Evolutionary conservation across 1,140 invertebrate species (phyloP).

Genomic region (Bursaphelenchus mucronatus): DNA sequence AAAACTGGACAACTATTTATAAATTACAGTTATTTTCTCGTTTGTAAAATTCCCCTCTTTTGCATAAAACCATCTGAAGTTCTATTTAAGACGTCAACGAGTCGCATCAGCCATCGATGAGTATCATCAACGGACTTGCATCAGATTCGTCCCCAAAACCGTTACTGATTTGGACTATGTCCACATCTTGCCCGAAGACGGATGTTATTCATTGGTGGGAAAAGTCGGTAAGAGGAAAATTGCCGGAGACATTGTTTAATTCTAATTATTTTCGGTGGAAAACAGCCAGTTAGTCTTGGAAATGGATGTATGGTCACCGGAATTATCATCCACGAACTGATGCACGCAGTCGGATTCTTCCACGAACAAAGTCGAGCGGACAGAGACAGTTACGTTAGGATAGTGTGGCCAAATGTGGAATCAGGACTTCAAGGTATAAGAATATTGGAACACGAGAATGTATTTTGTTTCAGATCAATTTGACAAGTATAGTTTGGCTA

Average conservation of each 20-base stretch:
- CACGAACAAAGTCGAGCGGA: conserved; percentile 63
- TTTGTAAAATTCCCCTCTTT: not conserved
- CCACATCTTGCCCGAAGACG: conserved; percentile 57
- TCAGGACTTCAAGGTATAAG: conserved; percentile 45
- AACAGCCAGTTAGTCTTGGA: conserved; percentile 61
- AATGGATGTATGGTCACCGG: conserved; percentile 68
- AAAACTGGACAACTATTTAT: not conserved
- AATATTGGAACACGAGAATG: not conserved
- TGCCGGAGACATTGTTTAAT: not conserved
- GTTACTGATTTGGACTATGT: conserved; percentile 47
- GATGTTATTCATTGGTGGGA: conserved; percentile 57
- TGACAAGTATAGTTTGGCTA: conserved; percentile 55
- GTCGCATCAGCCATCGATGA: conserved; percentile 57
- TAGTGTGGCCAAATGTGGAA: conserved; percentile 62
- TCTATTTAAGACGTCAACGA: conserved; percentile 47
- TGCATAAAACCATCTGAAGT: too few relatives aligned
- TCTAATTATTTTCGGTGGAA: conserved; percentile 48
- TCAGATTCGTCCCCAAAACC: conserved; percentile 55
- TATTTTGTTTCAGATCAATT: conserved; percentile 46
- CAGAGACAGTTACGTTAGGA: conserved; percentile 60
- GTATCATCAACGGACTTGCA: conserved; percentile 50
- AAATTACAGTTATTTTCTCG: not conserved
- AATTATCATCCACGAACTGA: conserved; percentile 61
- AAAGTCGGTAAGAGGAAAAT: conserved; percentile 65
- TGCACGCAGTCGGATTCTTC: conserved; percentile 63